phyloP scores from a whole-genome alignment of 2,113 vertebrate species.

The Callipepla californica region DNA sequence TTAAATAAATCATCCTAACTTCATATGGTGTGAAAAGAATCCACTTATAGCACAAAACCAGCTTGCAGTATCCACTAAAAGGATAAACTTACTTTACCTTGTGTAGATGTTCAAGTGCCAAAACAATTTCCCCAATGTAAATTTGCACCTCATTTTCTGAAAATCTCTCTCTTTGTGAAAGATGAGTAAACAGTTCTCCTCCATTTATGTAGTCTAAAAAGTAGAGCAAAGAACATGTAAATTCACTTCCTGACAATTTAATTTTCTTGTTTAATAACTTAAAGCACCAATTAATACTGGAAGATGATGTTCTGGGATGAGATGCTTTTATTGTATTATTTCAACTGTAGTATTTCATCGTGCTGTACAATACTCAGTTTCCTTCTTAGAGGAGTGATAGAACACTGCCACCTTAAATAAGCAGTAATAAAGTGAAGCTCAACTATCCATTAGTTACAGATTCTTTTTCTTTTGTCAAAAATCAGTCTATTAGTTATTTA shows the following conservation, averaged over 20 bases:
- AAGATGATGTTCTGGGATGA: not conserved
- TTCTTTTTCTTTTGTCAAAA: not conserved
- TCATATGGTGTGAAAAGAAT: not conserved
- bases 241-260: not conserved
- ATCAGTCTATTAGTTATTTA: not conserved
- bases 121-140: conserved; percentile 94
- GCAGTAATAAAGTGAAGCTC: not conserved
- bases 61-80: not conserved
- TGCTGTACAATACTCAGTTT: not conserved
- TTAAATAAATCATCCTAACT: not conserved
- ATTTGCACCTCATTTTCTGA: conserved; percentile 93
- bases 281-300: not conserved
- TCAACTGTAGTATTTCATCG: not conserved
- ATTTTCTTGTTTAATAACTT: not conserved
- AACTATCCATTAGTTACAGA: not conserved
- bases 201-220: conserved; percentile 96
- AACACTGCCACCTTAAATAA: not conserved
- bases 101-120: conserved; percentile 95
- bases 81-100: conserved; percentile 81
- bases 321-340: not conserved
- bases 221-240: conserved; percentile 40
- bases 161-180: conserved; percentile 96
- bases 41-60: not conserved
- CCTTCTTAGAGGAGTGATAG: not conserved
- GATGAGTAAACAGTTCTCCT: conserved; percentile 97